These are phyloP conservation scores for Phrynosoma blainvillii DNA, from an alignment of 2,113 vertebrate genomes.

Conservation along the genomic window DNA sequence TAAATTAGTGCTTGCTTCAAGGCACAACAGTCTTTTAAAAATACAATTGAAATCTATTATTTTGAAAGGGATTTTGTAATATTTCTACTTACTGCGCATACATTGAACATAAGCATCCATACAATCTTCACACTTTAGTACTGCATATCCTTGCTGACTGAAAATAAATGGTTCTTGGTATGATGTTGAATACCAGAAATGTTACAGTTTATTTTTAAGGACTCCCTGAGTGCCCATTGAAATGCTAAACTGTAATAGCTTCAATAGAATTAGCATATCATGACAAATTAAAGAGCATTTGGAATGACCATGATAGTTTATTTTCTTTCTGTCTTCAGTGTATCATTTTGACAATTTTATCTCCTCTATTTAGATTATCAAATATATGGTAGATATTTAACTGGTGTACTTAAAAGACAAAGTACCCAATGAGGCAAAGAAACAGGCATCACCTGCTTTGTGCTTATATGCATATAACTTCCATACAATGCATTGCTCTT, in stretches of 20 bases:
- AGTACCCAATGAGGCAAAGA: neutral
- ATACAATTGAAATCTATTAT: neutral
- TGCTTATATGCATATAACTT: neutral
- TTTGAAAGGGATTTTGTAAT: constrained; percentile 35
- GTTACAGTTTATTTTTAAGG: constrained; percentile 39
- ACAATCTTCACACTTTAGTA: constrained; percentile 6
- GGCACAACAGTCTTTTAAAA: neutral
- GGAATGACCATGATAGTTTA: constrained; percentile 34
- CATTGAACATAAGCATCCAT: neutral
- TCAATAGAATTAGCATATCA: constrained; percentile 26
- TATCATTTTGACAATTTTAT: constrained; percentile 28
- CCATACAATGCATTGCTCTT: neutral
- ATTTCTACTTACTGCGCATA: neutral
- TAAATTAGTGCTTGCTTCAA: constrained; percentile 33
- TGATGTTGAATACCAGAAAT: constrained; percentile 9
- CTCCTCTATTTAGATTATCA: constrained; percentile 27
- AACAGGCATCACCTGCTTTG: neutral
- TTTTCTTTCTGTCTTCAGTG: constrained; percentile 32
- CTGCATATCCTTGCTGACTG: neutral
- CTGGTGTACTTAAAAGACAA: neutral
- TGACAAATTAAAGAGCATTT: constrained; percentile 47
- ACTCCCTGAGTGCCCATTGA: constrained; percentile 16
- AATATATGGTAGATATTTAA: neutral
- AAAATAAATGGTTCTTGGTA: constrained; percentile 4
- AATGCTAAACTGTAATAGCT: constrained; percentile 15